Conservation (phyloP, 1,140 invertebrate species). For the Procambarus virginalis region DNA sequence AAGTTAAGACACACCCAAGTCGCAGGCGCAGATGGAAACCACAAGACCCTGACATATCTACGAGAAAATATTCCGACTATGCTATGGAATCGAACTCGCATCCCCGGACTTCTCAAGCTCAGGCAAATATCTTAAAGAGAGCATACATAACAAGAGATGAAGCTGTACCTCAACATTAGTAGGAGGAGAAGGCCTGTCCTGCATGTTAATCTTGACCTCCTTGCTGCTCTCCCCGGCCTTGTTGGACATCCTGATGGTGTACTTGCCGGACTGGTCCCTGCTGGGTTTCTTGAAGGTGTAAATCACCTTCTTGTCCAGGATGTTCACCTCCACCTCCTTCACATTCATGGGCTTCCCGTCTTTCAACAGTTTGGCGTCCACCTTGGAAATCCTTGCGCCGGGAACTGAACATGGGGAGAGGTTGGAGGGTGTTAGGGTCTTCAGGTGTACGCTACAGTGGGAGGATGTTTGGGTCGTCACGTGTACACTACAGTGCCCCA, state of each 20-base stretch:
- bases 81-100: no score
- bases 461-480: not conserved
- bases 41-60: no score
- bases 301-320: conserved; percentile 90
- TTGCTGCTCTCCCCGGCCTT: conserved; percentile 90
- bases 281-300: conserved; percentile 93
- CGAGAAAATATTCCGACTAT: no score
- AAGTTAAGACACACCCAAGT: not conserved
- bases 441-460: not conserved
- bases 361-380: conserved; percentile 91
- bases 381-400: conserved; percentile 88
- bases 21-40: no score
- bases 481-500: no score
- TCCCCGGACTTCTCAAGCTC: no score
- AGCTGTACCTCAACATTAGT: conserved; percentile 65
- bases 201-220: conserved; percentile 89
- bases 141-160: no score
- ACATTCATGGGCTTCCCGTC: conserved; percentile 89
- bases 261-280: conserved; percentile 85
- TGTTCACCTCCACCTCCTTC: conserved; percentile 91
- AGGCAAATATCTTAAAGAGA: no score
- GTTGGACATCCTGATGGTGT: conserved; percentile 90
- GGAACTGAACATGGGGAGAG: conserved; percentile 78
- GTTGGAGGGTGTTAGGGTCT: not conserved
- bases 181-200: conserved; percentile 77